Evolutionary conservation across 1,140 invertebrate genomes (phyloP), one percentile per base, ranked within the genome.

Genomic region (Ruditapes philippinarum): DNA sequence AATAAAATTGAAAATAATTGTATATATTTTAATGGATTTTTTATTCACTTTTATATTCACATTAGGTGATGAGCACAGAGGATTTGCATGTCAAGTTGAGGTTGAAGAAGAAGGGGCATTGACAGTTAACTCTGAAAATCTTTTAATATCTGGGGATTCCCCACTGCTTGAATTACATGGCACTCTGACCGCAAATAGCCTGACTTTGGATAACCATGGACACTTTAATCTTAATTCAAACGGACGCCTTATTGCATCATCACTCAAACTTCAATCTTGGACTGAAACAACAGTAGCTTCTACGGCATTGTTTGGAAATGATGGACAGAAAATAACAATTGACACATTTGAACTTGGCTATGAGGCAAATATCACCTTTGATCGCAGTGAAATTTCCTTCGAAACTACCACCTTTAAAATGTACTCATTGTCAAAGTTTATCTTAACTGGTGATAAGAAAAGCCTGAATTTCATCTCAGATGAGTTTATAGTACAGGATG

Each of bases 401-500:
- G 51, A 70, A 57, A 70, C 90, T 36, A 60, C 57, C 1, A 25
- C 65, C 0, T 89, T 93, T 42, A 70, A 90, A 22, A 93, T 94
- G 92, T 81, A 89, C 38, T 87, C 91, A 0, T 40, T 65, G 19
- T 91, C 93, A 0, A 65, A 36, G 57, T 45, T 92, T 11, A 88
- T 87, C 25, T 49, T 89, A 14, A 25, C 51, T 17, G 81, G 87
- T 19, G 22, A 33, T 22, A 83, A 60, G 45, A 92, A 91, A 25
- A 57, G 82, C 12, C 19, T 94, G 12, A 42, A 36, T 14, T 74
- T 94, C 9, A 49, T n/a, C 14, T 73, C 90, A 3, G 82, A 81
- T 36, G 80, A 83, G 42, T 79, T 91, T 33, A 89, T 54, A 2
- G 84, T 93, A 22, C 92, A 92, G 49, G 92, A 92, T 78, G 89